These are phyloP conservation scores for Engystomops pustulosus DNA, from an alignment of 2,113 vertebrate genomes.

Conservation along the genomic window DNA sequence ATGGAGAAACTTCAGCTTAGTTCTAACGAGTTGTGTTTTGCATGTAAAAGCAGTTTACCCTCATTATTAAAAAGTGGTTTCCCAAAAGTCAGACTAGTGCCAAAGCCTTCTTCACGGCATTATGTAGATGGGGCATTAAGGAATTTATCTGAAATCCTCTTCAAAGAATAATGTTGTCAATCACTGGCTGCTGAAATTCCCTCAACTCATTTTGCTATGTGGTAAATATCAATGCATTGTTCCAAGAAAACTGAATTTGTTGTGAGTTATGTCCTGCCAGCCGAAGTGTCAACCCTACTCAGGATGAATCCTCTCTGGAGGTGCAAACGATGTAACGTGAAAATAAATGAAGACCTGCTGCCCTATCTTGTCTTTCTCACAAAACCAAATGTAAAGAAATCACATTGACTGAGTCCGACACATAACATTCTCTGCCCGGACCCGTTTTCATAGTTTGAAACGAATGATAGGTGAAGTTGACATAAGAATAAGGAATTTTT, in stretches of 20 bases:
- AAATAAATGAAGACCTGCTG: conserved; percentile 56
- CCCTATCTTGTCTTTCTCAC: conserved; percentile 54
- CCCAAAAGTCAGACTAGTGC: conserved; percentile 55
- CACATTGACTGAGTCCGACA: background rate
- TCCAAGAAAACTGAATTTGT: conserved; percentile 60
- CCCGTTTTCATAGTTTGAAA: background rate
- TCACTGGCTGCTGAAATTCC: conserved; percentile 50
- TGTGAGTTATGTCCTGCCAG: conserved; percentile 60
- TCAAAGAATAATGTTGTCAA: conserved; percentile 60
- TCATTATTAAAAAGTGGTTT: conserved; percentile 57
- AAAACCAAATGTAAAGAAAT: conserved; percentile 41
- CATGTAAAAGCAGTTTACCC: conserved; percentile 57
- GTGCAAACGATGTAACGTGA: conserved; percentile 45
- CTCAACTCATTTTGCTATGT: conserved; percentile 53
- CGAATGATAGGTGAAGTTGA: background rate
- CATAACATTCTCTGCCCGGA: background rate
- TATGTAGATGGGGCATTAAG: conserved; percentile 61
- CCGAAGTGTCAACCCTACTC: conserved; percentile 49
- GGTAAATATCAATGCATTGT: conserved; percentile 58
- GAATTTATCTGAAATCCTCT: conserved; percentile 60
- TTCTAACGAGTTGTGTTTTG: conserved; percentile 51
- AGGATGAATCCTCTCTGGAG: conserved; percentile 57
- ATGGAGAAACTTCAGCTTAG: conserved; percentile 33
- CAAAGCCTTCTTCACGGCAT: conserved; percentile 58
- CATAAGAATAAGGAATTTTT: background rate